Evolutionary conservation across 2,113 vertebrate genomes (phyloP), one percentile per base, ranked within the genome.

Genomic region (Poeciliopsis occidentalis): DNA sequence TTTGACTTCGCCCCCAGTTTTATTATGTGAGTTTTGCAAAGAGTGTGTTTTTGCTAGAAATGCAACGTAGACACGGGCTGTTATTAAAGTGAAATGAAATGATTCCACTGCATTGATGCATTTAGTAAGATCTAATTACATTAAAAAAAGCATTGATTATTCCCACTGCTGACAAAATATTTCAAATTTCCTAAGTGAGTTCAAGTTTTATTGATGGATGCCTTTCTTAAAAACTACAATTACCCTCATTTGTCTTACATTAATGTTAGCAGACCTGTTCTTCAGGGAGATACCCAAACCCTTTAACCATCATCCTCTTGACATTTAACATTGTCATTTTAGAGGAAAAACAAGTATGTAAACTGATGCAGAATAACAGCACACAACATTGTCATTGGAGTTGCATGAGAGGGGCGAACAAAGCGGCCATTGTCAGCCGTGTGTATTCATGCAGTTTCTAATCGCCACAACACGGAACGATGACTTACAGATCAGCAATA

Each of bases 371-470:
- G 74, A 78, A 79, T 27, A 63, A 63, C 22, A 64, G 51, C 12
- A 62, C 2, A 24, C 64, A 44, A 63, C 66, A 71, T 67, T 47
- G 60, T 47, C 77, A 76, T n/a, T 39, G 12, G 8, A 75, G 68
- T 62, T 57, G 77, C 64, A 69, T 24, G 54, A 62, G 72, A 76
- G 51, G 73, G 29, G 37, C 4, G 3, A 78, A 89, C 87, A 90
- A 88, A 69, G 77, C 32, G 3, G 76, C 67, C 70, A 73, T 78
- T 91, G 87, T 90, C 71, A 77, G 75, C 73, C 57, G 47, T 65
- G 76, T 64, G 65, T 64, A 75, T 75, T 44, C 77, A 80, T 82
- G 82, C 76, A 80, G 69, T 72, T 86, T 80, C 73, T 70, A 82
- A 74, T 82, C 78, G 69, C 67, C 79, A 87, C 82, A 82, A 88